Base-by-base conservation (phyloP, 2,888 invertebrate genomes). In the Xanthorhoe spadicearia region DNA sequence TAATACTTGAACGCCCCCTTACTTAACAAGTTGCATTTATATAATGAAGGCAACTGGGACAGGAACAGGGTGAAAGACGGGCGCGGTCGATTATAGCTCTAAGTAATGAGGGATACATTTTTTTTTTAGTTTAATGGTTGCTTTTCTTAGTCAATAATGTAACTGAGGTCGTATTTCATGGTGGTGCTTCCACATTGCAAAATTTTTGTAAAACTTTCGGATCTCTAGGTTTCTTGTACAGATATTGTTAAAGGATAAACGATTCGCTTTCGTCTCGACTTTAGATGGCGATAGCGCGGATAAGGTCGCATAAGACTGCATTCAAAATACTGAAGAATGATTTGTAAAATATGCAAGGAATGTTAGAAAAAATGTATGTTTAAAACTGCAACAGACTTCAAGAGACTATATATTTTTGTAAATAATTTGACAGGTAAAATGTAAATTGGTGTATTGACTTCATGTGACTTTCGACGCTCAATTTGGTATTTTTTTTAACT, bases 391-490 rank as follows among this genome's bases (percentile, higher is more conserved):
- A 32, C 63, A 58, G 32, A 61, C 54, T 56, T 38, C 60, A 60
- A 64, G 53, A 53, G 43, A 63, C 23, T 23, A 23, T 18, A 56
- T 68, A 66, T 60, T 65, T 68, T 57, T 71, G 69, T 73, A 61
- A 66, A 69, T 65, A 68, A 60, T 65, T 70, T 66, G 72, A 73
- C 72, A 73, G 71, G 56, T 56, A 49, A 58, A 54, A 68, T 60
- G 61, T 64, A 32, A 63, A 63, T 46, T 56, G 50, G 51, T 63
- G 60, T 48, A 38, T 55, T 51, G 28, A 62, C 48, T 51, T 13
- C 63, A 4, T 67, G 67, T 60, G 15, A 63, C 54, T 32, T 61
- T 52, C 54, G 17, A 55, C 59, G 65, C 65, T 61, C 61, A 58
- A 66, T 64, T 63, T 10, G 32, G 48, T 53, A 53, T 51, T 43